Conservation (phyloP, 2,113 vertebrate species). For the Sakesphorus luctuosus region DNA sequence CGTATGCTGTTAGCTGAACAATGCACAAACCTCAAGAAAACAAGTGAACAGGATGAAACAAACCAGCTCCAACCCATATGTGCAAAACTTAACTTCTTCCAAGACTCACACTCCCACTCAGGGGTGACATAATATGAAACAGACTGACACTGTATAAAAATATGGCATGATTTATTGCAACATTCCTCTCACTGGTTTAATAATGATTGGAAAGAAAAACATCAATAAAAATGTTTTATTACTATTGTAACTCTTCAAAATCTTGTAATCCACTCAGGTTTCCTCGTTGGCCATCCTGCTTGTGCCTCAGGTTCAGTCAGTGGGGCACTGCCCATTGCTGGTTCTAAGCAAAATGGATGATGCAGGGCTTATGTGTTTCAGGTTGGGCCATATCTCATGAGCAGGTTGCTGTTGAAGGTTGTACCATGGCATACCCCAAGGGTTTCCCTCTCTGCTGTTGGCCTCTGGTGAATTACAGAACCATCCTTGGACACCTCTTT, state of each 20-base stretch:
- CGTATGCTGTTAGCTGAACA: background rate
- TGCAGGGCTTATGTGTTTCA: background rate
- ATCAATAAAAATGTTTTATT: background rate
- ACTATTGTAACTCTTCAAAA: constrained; percentile 20
- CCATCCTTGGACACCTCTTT: background rate
- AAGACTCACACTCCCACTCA: constrained; percentile 2
- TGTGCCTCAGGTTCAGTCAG: background rate
- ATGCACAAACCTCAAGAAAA: background rate
- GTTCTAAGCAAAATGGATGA: background rate
- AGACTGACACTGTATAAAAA: constrained; percentile 31
- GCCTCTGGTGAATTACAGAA: background rate
- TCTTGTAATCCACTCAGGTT: background rate
- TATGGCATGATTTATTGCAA: background rate
- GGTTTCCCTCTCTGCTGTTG: background rate
- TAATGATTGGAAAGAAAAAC: constrained; percentile 39
- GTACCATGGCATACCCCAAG: background rate
- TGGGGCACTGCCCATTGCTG: background rate
- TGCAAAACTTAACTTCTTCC: background rate
- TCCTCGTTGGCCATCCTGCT: background rate
- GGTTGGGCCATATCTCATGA: background rate
- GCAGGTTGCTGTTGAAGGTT: background rate
- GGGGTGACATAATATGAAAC: constrained; percentile 14
- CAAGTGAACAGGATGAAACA: background rate
- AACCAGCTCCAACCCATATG: background rate
- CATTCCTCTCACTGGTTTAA: constrained; percentile 25